phyloP scores from a whole-genome alignment of 2,113 vertebrate species.

The Dolichallabes microphthalmus region DNA sequence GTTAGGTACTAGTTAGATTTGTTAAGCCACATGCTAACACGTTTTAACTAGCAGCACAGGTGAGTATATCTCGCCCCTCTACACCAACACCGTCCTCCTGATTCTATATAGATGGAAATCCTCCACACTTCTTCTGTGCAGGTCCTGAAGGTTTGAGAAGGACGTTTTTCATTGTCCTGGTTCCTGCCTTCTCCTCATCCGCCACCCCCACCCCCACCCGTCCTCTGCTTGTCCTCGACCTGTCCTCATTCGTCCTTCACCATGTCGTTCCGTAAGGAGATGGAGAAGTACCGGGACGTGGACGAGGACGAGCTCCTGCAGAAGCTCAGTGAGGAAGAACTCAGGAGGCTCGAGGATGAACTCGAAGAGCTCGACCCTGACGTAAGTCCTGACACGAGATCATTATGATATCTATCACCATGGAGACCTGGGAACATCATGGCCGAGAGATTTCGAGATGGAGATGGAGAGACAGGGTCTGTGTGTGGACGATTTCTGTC shows the following conservation, averaged over 20 bases:
- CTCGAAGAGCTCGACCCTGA: conserved; percentile 95
- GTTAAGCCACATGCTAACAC: neutral
- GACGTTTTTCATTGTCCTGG: conserved; percentile 22
- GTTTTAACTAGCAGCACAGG: neutral
- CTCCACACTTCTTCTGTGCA: neutral
- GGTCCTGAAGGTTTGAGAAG: conserved; percentile 43
- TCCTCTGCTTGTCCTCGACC: neutral
- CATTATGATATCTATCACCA: neutral
- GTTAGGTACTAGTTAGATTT: neutral
- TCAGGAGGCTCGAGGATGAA: conserved; percentile 88
- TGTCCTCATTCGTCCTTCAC: neutral
- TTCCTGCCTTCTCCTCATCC: neutral
- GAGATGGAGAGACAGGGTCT: neutral
- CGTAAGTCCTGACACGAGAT: conserved; percentile 71
- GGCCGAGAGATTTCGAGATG: neutral
- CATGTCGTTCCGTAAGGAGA: conserved; percentile 89
- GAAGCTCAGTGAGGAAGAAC: conserved; percentile 90
- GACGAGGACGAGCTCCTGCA: conserved; percentile 94
- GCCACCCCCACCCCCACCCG: neutral
- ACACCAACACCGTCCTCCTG: neutral
- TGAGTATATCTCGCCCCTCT: neutral
- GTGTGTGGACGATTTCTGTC: neutral
- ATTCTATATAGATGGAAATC: neutral
- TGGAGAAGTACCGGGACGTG: conserved; percentile 95
- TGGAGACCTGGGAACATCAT: neutral